These are phyloP conservation scores for Leistus spinibarbis DNA, from an alignment of 2,888 invertebrate genomes.

Conservation along the genomic window DNA sequence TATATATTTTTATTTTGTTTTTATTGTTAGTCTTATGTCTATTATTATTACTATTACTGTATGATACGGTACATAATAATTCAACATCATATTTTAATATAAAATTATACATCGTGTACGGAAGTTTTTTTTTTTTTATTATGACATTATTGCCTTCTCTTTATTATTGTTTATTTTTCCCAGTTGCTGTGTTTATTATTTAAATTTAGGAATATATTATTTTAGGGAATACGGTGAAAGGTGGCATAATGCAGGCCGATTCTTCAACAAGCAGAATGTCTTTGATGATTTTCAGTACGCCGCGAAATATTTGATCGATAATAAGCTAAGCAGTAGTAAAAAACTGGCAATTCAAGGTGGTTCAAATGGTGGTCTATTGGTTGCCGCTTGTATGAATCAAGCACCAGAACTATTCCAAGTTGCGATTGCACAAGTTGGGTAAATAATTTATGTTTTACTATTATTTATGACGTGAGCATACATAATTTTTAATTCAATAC, in stretches of 20 bases:
- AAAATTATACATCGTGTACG: too few relatives aligned
- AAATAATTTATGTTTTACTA: constrained; percentile 52
- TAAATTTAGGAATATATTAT: neutral
- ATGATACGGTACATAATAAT: too few relatives aligned
- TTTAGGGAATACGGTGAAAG: constrained; percentile 93
- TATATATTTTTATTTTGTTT: too few relatives aligned
- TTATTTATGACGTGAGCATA: too few relatives aligned
- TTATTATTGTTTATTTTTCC: too few relatives aligned
- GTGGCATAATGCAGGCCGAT: constrained; percentile 94
- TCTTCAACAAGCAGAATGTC: constrained; percentile 93
- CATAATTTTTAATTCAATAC: constrained; percentile 4
- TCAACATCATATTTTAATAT: too few relatives aligned
- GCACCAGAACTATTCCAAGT: constrained; percentile 93
- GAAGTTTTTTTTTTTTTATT: too few relatives aligned
- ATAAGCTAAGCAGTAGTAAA: constrained; percentile 77
- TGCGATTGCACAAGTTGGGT: constrained; percentile 94
- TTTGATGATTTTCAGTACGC: constrained; percentile 96
- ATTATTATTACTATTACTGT: too few relatives aligned
- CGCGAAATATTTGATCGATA: constrained; percentile 82
- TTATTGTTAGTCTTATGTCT: too few relatives aligned
- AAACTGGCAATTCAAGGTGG: constrained; percentile 91
- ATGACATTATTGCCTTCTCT: too few relatives aligned
- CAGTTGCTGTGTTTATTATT: neutral
- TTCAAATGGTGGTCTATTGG: constrained; percentile 96
- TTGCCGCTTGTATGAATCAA: constrained; percentile 94